These are phyloP conservation scores for Hymenochirus boettgeri DNA, from an alignment of 2,113 vertebrate species.

Conservation along the genomic window DNA sequence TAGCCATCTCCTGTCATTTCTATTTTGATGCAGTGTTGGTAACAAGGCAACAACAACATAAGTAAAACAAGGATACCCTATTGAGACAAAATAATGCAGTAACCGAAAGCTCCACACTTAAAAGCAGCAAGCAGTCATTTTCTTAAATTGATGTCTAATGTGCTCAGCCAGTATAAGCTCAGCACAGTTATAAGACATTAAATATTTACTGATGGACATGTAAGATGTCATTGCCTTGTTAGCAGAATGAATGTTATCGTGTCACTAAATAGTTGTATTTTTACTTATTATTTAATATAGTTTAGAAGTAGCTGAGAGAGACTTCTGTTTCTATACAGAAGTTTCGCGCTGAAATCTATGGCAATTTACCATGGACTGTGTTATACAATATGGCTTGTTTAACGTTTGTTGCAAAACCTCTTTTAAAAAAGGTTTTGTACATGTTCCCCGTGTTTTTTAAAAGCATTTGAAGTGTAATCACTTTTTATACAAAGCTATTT, in stretches of 20 bases:
- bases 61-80: constrained; percentile 31
- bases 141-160: constrained; percentile 16
- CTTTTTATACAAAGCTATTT: too few relatives aligned
- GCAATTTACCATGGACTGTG: too few relatives aligned
- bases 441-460: too few relatives aligned
- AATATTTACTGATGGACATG: constrained; percentile 3
- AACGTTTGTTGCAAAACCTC: too few relatives aligned
- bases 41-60: constrained; percentile 32
- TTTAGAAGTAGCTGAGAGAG: too few relatives aligned
- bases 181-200: constrained; percentile 10
- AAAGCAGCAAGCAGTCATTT: constrained; percentile 14
- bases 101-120: constrained; percentile 7
- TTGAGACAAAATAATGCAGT: constrained; percentile 33
- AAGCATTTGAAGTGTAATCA: too few relatives aligned
- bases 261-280: background rate
- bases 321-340: too few relatives aligned
- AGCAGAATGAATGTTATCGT: constrained; percentile 5
- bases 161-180: constrained; percentile 6
- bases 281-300: too few relatives aligned
- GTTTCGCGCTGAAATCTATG: too few relatives aligned
- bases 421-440: too few relatives aligned
- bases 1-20: constrained; percentile 10
- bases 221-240: constrained; percentile 31
- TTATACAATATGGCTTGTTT: too few relatives aligned
- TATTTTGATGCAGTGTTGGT: constrained; percentile 22